phyloP scores from a whole-genome alignment of 2,797 vertebrate genomes.

The Gymnodraco acuticeps region DNA sequence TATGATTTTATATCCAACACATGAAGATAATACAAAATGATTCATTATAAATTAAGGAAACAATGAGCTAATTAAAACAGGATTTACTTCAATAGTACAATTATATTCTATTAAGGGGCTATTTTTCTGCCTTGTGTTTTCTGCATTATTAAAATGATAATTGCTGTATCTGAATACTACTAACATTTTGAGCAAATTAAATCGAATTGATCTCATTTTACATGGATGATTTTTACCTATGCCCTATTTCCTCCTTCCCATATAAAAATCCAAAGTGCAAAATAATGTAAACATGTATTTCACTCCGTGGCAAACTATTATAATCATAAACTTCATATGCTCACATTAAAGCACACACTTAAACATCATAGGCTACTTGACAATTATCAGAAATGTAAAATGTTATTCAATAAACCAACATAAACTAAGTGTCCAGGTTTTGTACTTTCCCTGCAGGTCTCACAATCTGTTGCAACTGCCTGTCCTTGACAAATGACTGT shows the following conservation, averaged over 20 bases:
- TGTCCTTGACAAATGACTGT: slow-evolving; percentile 63
- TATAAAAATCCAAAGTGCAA: slow-evolving; percentile 31
- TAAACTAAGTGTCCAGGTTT: slow-evolving; percentile 3
- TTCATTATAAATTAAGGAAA: no score
- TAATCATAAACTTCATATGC: background rate
- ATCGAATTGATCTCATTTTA: slow-evolving; percentile 4
- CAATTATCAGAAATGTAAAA: background rate
- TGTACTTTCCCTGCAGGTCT: slow-evolving; percentile 51
- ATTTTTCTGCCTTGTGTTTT: background rate
- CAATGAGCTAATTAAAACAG: no score
- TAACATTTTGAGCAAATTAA: slow-evolving; percentile 1
- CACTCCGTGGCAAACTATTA: background rate
- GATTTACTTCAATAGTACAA: no score
- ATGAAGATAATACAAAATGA: no score
- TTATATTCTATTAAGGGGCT: no score
- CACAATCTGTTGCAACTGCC: slow-evolving; percentile 57
- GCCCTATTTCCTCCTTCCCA: background rate
- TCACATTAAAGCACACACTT: no score
- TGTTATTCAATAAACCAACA: slow-evolving; percentile 4
- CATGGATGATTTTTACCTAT: slow-evolving; percentile 8
- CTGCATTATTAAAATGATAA: background rate
- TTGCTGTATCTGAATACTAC: slow-evolving; percentile 2
- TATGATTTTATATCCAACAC: no score
- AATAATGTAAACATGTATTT: slow-evolving; percentile 6
- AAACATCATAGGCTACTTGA: slow-evolving; percentile 1